Evolutionary conservation across 2,888 invertebrate species (phyloP), one percentile per base, ranked within the genome.

Genomic region (Neuroscelio doddi): DNA sequence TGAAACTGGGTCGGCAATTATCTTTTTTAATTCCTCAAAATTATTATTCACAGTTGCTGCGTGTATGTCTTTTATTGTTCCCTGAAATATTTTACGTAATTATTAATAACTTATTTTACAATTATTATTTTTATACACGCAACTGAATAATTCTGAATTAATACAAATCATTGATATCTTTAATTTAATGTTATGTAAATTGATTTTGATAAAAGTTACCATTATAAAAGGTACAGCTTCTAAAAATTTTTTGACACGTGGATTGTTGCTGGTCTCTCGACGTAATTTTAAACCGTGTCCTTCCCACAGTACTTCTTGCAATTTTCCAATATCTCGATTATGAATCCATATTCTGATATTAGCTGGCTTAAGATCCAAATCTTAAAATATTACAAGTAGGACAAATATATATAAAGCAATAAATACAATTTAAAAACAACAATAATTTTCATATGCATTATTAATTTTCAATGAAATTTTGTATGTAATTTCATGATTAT

Each of bases 291-390:
- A 88, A 0, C 96, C 97, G 79, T 96, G 93, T 0, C 97, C 96
- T 77, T 93, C 93, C 93, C 96, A 94, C 49, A 96, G 88, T 2
- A 96, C 93, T 78, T 93, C 92, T 85, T 96, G 95, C 74, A 96
- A 86, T 73, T 93, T 92, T 46, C 90, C 90, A 82, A 96, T 89
- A 85, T 96, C 95, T 83, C 93, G 91, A 85, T 96, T 96, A 84
- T 96, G 95, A 76, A 96, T 95, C 97, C 97, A 97, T 87, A 96
- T 96, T 72, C 96, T 88, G 69, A 97, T 96, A 80, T 95, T 96
- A 70, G 96, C 93, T 57, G 93, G 90, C 77, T 92, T 93, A 76
- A 94, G 91, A 79, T 92, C 91, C 81, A 93, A 86, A 82, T 89
- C 94, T 93, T 85, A 12, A 44, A 56, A 53, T 16, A 17, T 15